Conservation (phyloP, 1,140 invertebrate species). For the Drosophila rufa region DNA sequence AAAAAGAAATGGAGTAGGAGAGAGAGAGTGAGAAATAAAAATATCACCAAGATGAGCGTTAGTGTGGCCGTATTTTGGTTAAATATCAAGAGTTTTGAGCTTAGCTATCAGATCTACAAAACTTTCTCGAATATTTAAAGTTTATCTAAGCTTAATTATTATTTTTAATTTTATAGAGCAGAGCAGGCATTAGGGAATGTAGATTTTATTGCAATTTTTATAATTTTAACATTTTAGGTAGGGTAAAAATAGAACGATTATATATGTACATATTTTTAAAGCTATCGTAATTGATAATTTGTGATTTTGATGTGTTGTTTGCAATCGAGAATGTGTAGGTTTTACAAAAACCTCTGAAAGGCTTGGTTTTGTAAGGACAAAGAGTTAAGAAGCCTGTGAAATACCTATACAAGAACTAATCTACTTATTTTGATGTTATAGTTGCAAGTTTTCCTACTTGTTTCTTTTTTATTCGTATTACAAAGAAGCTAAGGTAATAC, state of each 20-base stretch:
- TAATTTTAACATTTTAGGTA: too few species aligned
- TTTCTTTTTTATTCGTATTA: not conserved
- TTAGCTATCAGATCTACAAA: not conserved
- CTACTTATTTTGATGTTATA: too few species aligned
- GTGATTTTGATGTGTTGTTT: too few species aligned
- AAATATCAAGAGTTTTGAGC: not conserved
- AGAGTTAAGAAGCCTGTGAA: too few species aligned
- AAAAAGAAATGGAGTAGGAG: not conserved
- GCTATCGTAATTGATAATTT: too few species aligned
- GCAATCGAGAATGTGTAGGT: too few species aligned
- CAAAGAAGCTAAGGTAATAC: not conserved
- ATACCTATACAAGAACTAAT: not conserved
- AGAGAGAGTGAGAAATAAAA: not conserved
- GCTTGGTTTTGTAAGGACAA: too few species aligned
- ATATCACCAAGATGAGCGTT: not conserved
- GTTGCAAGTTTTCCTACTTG: not conserved
- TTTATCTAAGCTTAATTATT: not conserved
- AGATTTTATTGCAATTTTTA: too few species aligned
- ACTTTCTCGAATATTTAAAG: not conserved
- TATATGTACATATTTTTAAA: too few species aligned
- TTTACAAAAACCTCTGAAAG: too few species aligned
- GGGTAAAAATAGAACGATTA: too few species aligned
- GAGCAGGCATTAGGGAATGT: too few species aligned
- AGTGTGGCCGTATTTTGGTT: conserved; percentile 21
- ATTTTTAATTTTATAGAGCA: not conserved